These are phyloP conservation scores for Argyrosomus regius DNA, from an alignment of 2,797 vertebrate genomes.

Conservation along the genomic window DNA sequence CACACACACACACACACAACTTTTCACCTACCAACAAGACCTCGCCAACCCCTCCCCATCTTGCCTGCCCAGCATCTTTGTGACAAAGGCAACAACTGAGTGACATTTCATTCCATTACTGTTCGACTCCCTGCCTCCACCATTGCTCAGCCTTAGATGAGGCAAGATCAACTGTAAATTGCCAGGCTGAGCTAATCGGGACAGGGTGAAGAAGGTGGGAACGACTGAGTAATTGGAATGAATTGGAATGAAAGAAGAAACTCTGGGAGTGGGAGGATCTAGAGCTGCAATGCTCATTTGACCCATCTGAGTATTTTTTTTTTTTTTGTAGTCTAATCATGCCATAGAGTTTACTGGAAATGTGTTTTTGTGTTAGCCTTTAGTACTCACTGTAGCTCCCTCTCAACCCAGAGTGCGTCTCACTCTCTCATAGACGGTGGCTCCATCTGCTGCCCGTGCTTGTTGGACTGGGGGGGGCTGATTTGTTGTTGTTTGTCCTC, in stretches of 20 bases:
- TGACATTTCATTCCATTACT: slow-evolving; percentile 87
- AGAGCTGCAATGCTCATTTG: slow-evolving; percentile 56
- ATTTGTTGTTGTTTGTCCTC: slow-evolving; percentile 61
- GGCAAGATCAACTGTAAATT: slow-evolving; percentile 86
- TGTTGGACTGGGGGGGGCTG: slow-evolving; percentile 18
- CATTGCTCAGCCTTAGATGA: slow-evolving; percentile 75
- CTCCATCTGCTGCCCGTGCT: slow-evolving; percentile 49
- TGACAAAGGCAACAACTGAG: slow-evolving; percentile 84
- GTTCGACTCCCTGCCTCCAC: slow-evolving; percentile 67
- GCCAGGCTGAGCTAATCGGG: slow-evolving; percentile 82
- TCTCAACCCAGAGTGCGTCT: slow-evolving; percentile 1
- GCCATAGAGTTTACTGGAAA: slow-evolving; percentile 77
- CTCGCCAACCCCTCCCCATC: slow-evolving; percentile 42
- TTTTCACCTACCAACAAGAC: slow-evolving; percentile 59
- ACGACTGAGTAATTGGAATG: slow-evolving; percentile 81
- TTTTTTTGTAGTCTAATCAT: slow-evolving; percentile 70
- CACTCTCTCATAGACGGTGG: slow-evolving; percentile 11
- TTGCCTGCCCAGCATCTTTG: slow-evolving; percentile 55
- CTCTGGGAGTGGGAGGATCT: slow-evolving; percentile 61
- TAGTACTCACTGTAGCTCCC: slow-evolving; percentile 26
- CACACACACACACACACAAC: slow-evolving; percentile 51
- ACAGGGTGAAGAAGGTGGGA: slow-evolving; percentile 73
- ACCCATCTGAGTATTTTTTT: slow-evolving; percentile 54
- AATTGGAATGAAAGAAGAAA: slow-evolving; percentile 80
- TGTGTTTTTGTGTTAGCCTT: slow-evolving; percentile 69